These are phyloP conservation scores for Pseudochirops cupreus DNA, from an alignment of 2,797 vertebrate species.

Conservation along the genomic window DNA sequence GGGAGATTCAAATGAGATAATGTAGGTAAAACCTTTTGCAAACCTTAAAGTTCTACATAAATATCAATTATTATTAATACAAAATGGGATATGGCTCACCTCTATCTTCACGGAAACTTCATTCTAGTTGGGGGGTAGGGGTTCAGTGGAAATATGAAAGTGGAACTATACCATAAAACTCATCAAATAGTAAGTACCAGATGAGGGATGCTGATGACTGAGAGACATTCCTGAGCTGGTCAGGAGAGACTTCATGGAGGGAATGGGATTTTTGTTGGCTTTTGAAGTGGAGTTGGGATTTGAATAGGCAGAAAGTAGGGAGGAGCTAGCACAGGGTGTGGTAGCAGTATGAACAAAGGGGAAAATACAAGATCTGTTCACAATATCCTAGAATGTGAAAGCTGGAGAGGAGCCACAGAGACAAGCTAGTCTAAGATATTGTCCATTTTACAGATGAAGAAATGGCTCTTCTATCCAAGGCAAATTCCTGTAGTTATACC, in stretches of 20 bases:
- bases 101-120: neutral
- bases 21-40: neutral
- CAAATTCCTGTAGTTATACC: neutral
- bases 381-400: neutral
- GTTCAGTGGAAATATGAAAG: neutral
- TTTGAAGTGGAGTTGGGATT: neutral
- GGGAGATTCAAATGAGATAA: neutral
- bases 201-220: neutral
- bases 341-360: neutral
- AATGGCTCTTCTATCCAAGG: neutral
- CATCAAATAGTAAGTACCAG: neutral
- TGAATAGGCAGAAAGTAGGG: neutral
- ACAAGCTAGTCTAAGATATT: neutral
- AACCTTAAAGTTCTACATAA: neutral
- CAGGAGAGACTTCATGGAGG: neutral
- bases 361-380: neutral
- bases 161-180: neutral
- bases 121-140: neutral
- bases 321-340: neutral
- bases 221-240: neutral
- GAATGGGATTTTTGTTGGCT: neutral
- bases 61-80: neutral
- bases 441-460: neutral
- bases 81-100: neutral
- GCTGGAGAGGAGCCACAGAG: neutral